phyloP scores from a whole-genome alignment of 2,113 vertebrate species.

The Neogobius melanostomus region DNA sequence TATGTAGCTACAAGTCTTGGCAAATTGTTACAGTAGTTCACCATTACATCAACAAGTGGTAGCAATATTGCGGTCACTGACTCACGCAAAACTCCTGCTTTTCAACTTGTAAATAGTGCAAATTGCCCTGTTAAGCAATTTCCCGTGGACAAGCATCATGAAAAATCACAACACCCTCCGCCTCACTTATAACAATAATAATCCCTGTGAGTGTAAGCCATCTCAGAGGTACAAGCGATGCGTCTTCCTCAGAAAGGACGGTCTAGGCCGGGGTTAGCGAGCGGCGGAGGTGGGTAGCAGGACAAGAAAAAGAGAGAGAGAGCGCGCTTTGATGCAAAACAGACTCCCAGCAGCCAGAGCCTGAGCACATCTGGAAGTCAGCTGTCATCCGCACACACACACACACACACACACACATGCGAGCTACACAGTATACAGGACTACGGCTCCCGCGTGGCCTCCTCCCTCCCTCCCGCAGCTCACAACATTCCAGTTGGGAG shows the following conservation, averaged over 20 bases:
- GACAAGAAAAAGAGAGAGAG: slow-evolving; percentile 24
- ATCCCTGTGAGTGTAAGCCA: too few species aligned
- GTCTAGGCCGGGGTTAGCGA: neutral
- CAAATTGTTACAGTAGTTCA: neutral
- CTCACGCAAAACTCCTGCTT: neutral
- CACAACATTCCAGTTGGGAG: slow-evolving; percentile 76
- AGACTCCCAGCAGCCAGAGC: slow-evolving; percentile 62
- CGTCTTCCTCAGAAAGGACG: neutral
- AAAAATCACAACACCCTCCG: neutral
- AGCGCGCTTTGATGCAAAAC: slow-evolving; percentile 71
- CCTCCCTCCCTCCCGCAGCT: slow-evolving; percentile 59
- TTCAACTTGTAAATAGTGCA: neutral
- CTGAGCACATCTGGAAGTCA: slow-evolving; percentile 80
- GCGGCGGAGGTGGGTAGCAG: slow-evolving; percentile 35
- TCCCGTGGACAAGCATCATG: neutral
- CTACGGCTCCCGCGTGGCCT: slow-evolving; percentile 27
- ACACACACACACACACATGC: slow-evolving; percentile 17
- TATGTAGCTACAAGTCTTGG: neutral
- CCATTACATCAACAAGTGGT: neutral
- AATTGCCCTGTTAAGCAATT: slow-evolving; percentile 1
- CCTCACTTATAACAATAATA: too few species aligned
- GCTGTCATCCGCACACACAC: slow-evolving; percentile 65
- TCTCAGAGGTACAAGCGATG: neutral
- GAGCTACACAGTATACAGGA: slow-evolving; percentile 1
- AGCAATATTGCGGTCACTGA: neutral